These are phyloP conservation scores for Cacoxenus indagator DNA, from an alignment of 2,888 invertebrate genomes.

Conservation along the genomic window DNA sequence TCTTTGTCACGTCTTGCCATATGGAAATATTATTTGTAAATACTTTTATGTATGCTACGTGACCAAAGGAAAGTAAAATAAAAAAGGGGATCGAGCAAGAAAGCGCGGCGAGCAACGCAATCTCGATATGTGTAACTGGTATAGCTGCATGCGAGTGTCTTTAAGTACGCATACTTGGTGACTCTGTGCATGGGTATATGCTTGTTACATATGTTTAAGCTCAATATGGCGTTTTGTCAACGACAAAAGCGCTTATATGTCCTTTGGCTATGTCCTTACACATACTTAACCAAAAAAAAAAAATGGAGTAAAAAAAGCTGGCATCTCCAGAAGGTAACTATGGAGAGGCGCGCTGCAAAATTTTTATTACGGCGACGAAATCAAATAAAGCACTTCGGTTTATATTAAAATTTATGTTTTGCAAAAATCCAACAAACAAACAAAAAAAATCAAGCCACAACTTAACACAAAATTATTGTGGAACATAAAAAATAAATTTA, in stretches of 20 bases:
- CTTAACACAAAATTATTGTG: conserved; percentile 28
- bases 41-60: conserved; percentile 67
- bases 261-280: neutral
- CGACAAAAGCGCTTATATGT: neutral
- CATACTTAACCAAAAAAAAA: neutral
- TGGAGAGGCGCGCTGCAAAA: neutral
- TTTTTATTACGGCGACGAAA: conserved; percentile 59
- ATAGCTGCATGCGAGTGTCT: neutral
- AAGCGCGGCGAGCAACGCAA: neutral
- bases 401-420: conserved; percentile 57
- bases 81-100: neutral
- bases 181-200: too few species aligned
- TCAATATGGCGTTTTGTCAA: neutral
- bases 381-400: conserved; percentile 57
- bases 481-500: too few species aligned
- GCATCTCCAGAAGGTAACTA: too few species aligned
- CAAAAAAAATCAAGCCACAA: neutral
- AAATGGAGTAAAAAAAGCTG: neutral
- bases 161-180: too few species aligned
- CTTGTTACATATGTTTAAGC: conserved; percentile 7
- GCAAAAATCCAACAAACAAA: neutral
- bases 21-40: conserved; percentile 69
- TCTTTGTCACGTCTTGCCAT: conserved; percentile 68
- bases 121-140: conserved; percentile 33
- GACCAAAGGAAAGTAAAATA: conserved; percentile 37